A percentile compares a stretch with the other conserved stretches of the same genome.
Evolutionary conservation across 2,888 invertebrate species (phyloP).

Genomic region (Cylindroiulus punctatus): DNA sequence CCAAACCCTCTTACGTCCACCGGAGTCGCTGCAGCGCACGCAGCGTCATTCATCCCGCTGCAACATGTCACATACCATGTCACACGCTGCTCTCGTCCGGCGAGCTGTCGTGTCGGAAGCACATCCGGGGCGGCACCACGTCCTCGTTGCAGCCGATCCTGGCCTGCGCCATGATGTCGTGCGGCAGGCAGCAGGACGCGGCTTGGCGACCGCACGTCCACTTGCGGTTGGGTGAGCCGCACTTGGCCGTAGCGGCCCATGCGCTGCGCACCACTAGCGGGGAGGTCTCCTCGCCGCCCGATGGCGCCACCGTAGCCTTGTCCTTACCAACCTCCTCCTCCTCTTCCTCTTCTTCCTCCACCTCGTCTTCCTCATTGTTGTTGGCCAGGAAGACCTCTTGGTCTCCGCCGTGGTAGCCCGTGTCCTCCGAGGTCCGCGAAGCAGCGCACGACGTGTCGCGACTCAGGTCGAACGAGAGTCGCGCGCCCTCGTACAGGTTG

Average conservation of each 20-base stretch:
- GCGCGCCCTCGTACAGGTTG: slow-evolving; percentile 54
- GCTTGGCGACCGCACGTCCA: slow-evolving; percentile 47
- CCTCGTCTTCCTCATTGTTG: neutral
- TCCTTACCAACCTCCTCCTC: neutral
- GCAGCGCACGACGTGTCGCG: slow-evolving; percentile 50
- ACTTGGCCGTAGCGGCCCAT: neutral
- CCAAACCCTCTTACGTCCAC: too few relatives aligned
- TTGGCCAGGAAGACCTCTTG: slow-evolving; percentile 44
- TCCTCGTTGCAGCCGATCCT: neutral
- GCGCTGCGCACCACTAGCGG: neutral
- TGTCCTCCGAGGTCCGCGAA: slow-evolving; percentile 55
- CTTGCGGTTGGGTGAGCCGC: slow-evolving; percentile 29
- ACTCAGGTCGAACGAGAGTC: slow-evolving; percentile 55
- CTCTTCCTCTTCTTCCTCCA: slow-evolving; percentile 23
- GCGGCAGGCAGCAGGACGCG: neutral
- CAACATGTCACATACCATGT: neutral
- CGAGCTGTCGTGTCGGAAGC: slow-evolving; percentile 48
- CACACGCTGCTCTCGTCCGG: slow-evolving; percentile 56
- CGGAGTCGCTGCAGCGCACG: too few relatives aligned
- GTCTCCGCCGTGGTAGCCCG: slow-evolving; percentile 54
- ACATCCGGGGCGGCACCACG: slow-evolving; percentile 18
- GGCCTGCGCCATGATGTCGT: slow-evolving; percentile 48
- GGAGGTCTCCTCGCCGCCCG: neutral
- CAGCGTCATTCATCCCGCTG: too few relatives aligned
- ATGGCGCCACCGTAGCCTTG: neutral